Percentiles rank a stretch among this genome's conserved stretches.
These are phyloP conservation scores for Antheraea mylitta DNA, from an alignment of 1,140 invertebrate species.

Conservation along the genomic window DNA sequence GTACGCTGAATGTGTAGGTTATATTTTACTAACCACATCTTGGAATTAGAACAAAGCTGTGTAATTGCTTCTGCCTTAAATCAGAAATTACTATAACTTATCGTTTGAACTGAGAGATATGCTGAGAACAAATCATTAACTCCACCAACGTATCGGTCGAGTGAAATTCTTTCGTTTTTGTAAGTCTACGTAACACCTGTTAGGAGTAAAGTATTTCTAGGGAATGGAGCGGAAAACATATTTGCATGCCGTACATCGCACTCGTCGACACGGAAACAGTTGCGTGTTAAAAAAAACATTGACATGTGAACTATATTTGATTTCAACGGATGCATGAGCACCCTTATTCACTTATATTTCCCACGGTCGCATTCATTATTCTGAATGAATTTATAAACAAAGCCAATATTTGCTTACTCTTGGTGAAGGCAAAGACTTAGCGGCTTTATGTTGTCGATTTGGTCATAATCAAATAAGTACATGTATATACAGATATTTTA, in stretches of 20 bases:
- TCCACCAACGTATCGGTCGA: background rate
- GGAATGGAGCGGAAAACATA: background rate
- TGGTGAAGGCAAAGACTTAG: background rate
- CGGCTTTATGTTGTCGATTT: no score
- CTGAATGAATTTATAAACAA: background rate
- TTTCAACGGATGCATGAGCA: conserved; percentile 3
- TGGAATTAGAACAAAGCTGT: no score
- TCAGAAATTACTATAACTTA: no score
- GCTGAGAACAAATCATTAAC: background rate
- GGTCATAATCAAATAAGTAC: no score
- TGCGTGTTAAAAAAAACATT: background rate
- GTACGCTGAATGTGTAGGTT: no score
- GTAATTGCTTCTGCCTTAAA: no score
- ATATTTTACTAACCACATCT: no score
- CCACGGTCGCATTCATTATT: background rate
- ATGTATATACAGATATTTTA: no score
- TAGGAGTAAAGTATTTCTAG: background rate
- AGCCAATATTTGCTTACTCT: background rate
- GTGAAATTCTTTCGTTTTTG: background rate
- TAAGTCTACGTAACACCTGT: background rate
- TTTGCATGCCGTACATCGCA: background rate
- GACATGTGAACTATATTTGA: background rate
- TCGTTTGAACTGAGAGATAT: no score
- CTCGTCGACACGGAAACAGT: background rate
- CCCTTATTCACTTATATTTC: background rate